These are phyloP conservation scores for Malurus elegans DNA, from an alignment of 2,113 vertebrate species.

Conservation along the genomic window DNA sequence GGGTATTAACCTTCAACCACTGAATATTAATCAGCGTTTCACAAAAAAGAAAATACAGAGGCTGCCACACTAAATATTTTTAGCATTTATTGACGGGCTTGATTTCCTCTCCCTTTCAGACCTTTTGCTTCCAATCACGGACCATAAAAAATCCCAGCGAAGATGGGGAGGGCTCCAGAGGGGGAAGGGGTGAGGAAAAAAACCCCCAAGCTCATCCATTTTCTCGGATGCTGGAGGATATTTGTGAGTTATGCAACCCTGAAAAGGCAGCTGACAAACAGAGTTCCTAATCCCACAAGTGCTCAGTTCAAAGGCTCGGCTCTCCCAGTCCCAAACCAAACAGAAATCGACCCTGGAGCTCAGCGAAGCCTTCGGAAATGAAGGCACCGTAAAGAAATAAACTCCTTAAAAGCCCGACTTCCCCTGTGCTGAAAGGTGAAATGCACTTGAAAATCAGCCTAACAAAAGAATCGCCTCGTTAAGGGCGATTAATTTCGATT, in stretches of 20 bases:
- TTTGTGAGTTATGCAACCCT: slow-evolving; percentile 13
- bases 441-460: slow-evolving; percentile 34
- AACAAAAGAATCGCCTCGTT: neutral
- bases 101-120: slow-evolving; percentile 72
- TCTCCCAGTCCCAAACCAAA: slow-evolving; percentile 58
- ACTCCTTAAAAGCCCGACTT: slow-evolving; percentile 54
- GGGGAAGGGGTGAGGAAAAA: neutral
- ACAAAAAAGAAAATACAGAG: slow-evolving; percentile 92
- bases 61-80: slow-evolving; percentile 93
- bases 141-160: slow-evolving; percentile 21
- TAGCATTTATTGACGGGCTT: slow-evolving; percentile 80
- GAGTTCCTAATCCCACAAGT: neutral
- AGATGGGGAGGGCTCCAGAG: neutral
- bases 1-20: slow-evolving; percentile 87
- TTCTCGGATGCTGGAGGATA: neutral
- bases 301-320: neutral
- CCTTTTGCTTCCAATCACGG: slow-evolving; percentile 65
- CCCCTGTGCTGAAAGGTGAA: slow-evolving; percentile 16
- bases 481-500: neutral
- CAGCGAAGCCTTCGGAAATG: slow-evolving; percentile 62
- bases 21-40: slow-evolving; percentile 97
- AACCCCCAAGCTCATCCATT: neutral
- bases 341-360: slow-evolving; percentile 53
- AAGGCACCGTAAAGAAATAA: slow-evolving; percentile 60
- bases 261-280: slow-evolving; percentile 3